Percentiles rank a stretch among this genome's conserved stretches.
phyloP scores from a whole-genome alignment of 1,140 invertebrate genomes.

The Aphelenchoides avenae region DNA sequence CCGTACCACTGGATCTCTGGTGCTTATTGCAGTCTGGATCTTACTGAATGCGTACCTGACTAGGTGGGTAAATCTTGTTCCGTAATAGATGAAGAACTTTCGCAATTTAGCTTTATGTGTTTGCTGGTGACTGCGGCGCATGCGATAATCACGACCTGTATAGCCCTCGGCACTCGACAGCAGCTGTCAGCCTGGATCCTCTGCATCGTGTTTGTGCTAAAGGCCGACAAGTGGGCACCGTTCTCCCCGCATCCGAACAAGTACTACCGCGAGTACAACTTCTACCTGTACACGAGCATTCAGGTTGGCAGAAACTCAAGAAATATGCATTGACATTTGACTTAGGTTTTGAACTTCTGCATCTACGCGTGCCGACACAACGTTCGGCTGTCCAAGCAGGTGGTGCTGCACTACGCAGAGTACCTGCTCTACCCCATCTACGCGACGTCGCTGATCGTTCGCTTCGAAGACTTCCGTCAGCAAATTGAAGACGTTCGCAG shows the following conservation, averaged over 20 bases:
- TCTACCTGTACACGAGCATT: slow-evolving; percentile 38
- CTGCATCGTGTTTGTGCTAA: slow-evolving; percentile 37
- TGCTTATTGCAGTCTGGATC: slow-evolving; percentile 38
- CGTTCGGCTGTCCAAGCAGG: slow-evolving; percentile 2
- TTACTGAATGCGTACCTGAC: slow-evolving; percentile 30
- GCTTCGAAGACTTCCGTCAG: slow-evolving; percentile 50
- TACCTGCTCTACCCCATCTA: slow-evolving; percentile 55
- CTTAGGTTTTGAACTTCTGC: slow-evolving; percentile 42
- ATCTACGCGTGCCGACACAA: slow-evolving; percentile 27
- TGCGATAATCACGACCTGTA: slow-evolving; percentile 10
- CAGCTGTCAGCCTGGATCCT: slow-evolving; percentile 36
- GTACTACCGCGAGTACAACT: slow-evolving; percentile 46
- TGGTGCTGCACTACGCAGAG: slow-evolving; percentile 27
- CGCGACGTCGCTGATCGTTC: slow-evolving; percentile 50
- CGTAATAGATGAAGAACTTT: not conserved
- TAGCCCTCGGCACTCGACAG: slow-evolving; percentile 14
- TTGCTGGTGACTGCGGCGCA: slow-evolving; percentile 7
- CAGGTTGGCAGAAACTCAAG: slow-evolving; percentile 25
- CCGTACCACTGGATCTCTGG: slow-evolving; percentile 8
- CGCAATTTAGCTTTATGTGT: slow-evolving; percentile 24
- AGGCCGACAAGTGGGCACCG: slow-evolving; percentile 10
- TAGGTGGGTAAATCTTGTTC: slow-evolving; percentile 17
- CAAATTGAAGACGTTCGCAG: slow-evolving; percentile 34
- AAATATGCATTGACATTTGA: slow-evolving; percentile 13
- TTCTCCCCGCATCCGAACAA: slow-evolving; percentile 29